Evolutionary conservation across 1,140 invertebrate genomes (phyloP).

Genomic region (Copidosoma floridanum): DNA sequence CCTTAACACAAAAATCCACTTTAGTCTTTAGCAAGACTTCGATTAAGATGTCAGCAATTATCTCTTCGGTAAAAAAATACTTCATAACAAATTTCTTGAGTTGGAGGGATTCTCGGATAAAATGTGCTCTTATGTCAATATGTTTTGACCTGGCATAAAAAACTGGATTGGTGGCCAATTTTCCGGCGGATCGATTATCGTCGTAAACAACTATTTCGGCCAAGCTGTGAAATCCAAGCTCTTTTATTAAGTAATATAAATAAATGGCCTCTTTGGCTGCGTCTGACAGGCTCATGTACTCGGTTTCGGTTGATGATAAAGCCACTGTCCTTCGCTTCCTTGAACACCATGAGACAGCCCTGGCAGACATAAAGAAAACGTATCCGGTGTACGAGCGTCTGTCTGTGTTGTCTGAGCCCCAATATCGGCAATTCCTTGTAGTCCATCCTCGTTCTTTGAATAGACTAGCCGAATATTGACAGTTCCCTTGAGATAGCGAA

Average conservation of each 20-base stretch:
- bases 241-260: slow-evolving; percentile 22
- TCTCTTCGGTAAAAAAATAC: slow-evolving; percentile 26
- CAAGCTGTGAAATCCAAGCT: slow-evolving; percentile 21
- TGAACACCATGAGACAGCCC: slow-evolving; percentile 25
- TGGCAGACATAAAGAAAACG: not conserved
- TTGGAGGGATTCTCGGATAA: slow-evolving; percentile 1
- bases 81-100: slow-evolving; percentile 13
- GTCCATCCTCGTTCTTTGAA: not conserved
- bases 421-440: slow-evolving; percentile 38
- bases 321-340: slow-evolving; percentile 32
- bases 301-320: slow-evolving; percentile 33
- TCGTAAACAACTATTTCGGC: slow-evolving; percentile 8
- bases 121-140: not conserved
- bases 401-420: slow-evolving; percentile 30
- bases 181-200: slow-evolving; percentile 23
- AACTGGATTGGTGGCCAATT: slow-evolving; percentile 16
- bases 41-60: slow-evolving; percentile 32
- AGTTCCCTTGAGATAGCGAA: slow-evolving; percentile 38
- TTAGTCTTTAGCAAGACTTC: slow-evolving; percentile 21
- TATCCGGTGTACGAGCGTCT: slow-evolving; percentile 34
- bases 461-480: slow-evolving; percentile 24
- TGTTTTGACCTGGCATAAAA: slow-evolving; percentile 29
- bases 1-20: too few relatives aligned
- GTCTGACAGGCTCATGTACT: slow-evolving; percentile 45
- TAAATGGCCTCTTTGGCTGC: slow-evolving; percentile 32